These are phyloP conservation scores for Hemaris fuciformis DNA, from an alignment of 2,888 invertebrate genomes.

Conservation along the genomic window DNA sequence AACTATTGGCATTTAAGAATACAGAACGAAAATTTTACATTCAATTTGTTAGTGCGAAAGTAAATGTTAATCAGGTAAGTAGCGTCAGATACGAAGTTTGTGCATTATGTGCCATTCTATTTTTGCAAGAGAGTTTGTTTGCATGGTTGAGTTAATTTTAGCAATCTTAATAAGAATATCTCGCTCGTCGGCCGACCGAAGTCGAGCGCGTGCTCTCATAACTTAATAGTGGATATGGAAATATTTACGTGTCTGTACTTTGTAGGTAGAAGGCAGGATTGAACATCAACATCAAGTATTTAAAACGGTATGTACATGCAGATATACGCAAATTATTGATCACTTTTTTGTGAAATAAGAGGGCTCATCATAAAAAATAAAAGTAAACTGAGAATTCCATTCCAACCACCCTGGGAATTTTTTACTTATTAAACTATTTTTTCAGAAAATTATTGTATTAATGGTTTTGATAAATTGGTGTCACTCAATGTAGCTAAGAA, in stretches of 20 bases:
- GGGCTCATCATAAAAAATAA: no score
- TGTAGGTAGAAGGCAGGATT: background rate
- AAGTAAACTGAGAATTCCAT: no score
- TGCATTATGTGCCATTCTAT: constrained; percentile 59
- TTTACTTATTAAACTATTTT: no score
- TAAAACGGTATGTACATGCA: no score
- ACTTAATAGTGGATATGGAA: constrained; percentile 24
- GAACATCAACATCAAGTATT: no score
- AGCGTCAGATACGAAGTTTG: background rate
- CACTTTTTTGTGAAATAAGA: no score
- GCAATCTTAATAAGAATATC: constrained; percentile 64
- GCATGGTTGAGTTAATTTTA: constrained; percentile 65
- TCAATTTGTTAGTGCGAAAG: background rate
- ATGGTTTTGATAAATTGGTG: no score
- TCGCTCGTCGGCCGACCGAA: constrained; percentile 47
- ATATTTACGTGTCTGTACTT: background rate
- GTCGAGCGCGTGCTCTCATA: constrained; percentile 42
- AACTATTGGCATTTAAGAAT: background rate
- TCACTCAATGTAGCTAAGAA: no score
- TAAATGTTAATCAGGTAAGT: constrained; percentile 1
- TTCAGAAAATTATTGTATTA: no score
- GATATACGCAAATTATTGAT: no score
- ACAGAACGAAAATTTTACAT: background rate
- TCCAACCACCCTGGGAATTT: no score
- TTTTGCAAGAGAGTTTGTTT: constrained; percentile 63